Evolutionary conservation across 92 coral and sea anemone genomes (phyloP).

Genomic region (Umimayanthus chanpuru): DNA sequence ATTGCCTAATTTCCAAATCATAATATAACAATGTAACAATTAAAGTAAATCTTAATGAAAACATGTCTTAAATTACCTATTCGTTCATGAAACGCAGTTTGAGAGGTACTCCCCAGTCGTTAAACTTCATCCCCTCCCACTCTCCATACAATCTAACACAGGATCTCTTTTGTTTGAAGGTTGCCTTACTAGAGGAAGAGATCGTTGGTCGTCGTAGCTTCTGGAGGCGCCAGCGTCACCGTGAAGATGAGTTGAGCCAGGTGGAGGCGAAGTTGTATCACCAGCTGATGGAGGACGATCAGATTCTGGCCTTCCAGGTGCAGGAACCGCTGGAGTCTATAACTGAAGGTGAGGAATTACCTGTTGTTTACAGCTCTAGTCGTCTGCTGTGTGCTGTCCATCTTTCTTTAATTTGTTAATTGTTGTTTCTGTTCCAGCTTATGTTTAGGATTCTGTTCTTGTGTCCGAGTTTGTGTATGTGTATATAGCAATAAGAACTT

Average conservation of each 20-base stretch:
- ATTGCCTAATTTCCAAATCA: no score
- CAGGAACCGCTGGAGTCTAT: constrained; percentile 78
- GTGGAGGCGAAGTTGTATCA: constrained; percentile 72
- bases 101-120: no score
- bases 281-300: constrained; percentile 77
- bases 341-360: constrained; percentile 72
- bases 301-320: constrained; percentile 83
- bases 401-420: no score
- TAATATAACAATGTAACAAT: no score
- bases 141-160: not conserved
- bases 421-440: not conserved
- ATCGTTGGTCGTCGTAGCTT: constrained; percentile 94
- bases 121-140: no score
- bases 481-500: no score
- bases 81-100: no score
- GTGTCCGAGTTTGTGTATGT: no score
- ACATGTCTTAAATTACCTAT: no score
- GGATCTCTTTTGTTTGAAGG: constrained; percentile 46
- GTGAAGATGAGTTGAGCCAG: constrained; percentile 86
- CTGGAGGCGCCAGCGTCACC: constrained; percentile 99
- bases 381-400: not conserved
- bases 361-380: not conserved
- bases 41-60: no score
- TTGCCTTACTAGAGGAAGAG: constrained; percentile 92
- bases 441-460: not conserved